phyloP scores from a whole-genome alignment of 2,113 vertebrate genomes.

The Loxodonta africana region DNA sequence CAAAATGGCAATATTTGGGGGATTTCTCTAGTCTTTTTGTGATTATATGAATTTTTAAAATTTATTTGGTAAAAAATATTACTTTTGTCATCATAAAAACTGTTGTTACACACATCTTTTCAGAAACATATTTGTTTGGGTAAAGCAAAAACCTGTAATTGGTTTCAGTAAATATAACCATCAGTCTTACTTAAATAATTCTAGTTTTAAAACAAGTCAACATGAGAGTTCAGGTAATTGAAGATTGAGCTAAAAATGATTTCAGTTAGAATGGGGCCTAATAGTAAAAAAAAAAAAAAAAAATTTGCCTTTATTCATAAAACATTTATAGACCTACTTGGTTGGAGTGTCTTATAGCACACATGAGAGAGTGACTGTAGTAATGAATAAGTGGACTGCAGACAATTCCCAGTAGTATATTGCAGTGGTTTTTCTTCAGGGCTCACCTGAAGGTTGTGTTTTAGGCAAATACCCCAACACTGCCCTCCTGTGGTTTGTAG shows the following conservation, averaged over 20 bases:
- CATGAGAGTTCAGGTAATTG: not conserved
- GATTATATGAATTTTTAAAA: not conserved
- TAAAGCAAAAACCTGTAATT: not conserved
- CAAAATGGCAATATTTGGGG: not conserved
- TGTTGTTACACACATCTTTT: not conserved
- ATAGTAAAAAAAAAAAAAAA: not conserved
- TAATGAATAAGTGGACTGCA: not conserved
- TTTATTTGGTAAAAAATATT: not conserved
- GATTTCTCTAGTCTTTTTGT: not conserved
- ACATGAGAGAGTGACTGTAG: not conserved
- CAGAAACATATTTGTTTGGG: not conserved
- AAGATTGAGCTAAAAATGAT: not conserved
- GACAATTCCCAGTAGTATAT: not conserved
- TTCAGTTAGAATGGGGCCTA: not conserved
- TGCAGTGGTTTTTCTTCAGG: not conserved
- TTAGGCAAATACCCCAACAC: not conserved
- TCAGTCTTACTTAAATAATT: not conserved
- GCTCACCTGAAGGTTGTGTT: not conserved
- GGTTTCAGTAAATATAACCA: not conserved
- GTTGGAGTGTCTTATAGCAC: not conserved
- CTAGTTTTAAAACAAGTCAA: constrained; percentile 32
- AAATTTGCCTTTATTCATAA: not conserved
- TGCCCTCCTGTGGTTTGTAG: constrained; percentile 31
- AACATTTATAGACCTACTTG: not conserved
- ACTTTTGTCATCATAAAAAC: not conserved